Evolutionary conservation across 2,113 vertebrate genomes (phyloP).

Genomic region (Lagopus muta): DNA sequence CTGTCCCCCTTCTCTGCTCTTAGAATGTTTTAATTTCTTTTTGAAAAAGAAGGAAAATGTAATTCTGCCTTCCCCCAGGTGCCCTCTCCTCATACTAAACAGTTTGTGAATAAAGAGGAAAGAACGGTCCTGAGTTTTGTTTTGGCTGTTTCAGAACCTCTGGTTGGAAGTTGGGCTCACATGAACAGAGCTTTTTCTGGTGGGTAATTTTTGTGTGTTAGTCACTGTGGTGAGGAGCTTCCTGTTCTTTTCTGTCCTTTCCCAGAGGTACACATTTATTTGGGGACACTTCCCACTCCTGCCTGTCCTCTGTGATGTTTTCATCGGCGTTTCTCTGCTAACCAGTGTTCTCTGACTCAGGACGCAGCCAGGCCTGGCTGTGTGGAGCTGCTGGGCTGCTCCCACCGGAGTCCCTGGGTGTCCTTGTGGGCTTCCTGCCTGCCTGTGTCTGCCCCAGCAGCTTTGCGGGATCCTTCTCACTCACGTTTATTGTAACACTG

Average conservation of each 20-base stretch:
- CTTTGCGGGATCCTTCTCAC: background rate
- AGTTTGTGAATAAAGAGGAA: constrained; percentile 64
- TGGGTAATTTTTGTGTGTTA: background rate
- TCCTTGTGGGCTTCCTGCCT: rapidly evolving
- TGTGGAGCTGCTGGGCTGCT: background rate
- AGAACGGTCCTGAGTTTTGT: background rate
- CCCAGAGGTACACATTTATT: background rate
- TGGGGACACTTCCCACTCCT: background rate
- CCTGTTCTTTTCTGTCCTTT: constrained; percentile 19
- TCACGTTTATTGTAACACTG: background rate
- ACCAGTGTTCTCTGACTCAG: background rate
- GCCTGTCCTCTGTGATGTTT: background rate
- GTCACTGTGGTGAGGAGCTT: constrained; percentile 7
- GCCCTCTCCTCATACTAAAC: constrained; percentile 10
- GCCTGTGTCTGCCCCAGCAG: background rate
- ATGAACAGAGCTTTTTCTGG: constrained; percentile 12
- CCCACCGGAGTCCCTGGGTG: rapidly evolving
- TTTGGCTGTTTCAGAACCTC: background rate
- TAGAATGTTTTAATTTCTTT: constrained; percentile 33
- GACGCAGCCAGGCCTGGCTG: background rate
- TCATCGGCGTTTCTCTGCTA: rapidly evolving
- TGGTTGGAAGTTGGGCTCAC: background rate
- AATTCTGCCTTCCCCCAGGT: constrained; percentile 1
- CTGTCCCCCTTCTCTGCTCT: background rate
- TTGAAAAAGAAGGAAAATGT: constrained; percentile 45